phyloP scores from a whole-genome alignment of 2,113 vertebrate species.

The Sorex fumeus region DNA sequence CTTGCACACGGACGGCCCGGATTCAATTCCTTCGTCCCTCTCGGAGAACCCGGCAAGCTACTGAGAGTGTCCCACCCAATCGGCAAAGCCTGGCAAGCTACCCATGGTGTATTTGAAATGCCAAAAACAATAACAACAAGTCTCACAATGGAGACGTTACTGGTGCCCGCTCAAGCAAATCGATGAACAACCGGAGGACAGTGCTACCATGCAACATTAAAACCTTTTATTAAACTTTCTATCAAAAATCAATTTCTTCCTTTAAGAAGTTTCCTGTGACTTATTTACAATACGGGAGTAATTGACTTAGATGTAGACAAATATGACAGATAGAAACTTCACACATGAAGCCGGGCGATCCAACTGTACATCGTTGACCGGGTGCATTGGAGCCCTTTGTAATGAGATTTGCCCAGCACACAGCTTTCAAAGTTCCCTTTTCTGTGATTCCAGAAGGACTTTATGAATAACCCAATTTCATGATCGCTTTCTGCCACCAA shows the following conservation, averaged over 20 bases:
- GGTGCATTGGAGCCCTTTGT: neutral
- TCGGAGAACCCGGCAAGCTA: too few species aligned
- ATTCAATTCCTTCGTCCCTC: too few species aligned
- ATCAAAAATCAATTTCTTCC: neutral
- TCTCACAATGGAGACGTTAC: too few species aligned
- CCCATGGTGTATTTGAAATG: too few species aligned
- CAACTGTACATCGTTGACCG: neutral
- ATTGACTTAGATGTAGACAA: neutral
- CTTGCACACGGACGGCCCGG: too few species aligned
- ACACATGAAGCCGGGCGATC: neutral
- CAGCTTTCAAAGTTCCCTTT: conserved; percentile 61
- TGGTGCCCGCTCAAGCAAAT: too few species aligned
- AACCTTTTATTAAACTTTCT: neutral
- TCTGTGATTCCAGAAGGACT: conserved; percentile 71
- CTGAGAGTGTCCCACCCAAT: too few species aligned
- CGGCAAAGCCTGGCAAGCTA: too few species aligned
- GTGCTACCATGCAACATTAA: too few species aligned
- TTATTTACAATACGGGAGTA: neutral
- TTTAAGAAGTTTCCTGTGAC: neutral
- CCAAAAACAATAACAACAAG: too few species aligned
- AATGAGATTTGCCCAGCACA: neutral
- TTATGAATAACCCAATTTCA: conserved; percentile 25
- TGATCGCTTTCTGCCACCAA: conserved; percentile 41
- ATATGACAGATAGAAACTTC: neutral
- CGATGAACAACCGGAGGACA: too few species aligned